Conservation (phyloP, 2,797 vertebrate genomes). For the Poeciliopsis presidionis region DNA sequence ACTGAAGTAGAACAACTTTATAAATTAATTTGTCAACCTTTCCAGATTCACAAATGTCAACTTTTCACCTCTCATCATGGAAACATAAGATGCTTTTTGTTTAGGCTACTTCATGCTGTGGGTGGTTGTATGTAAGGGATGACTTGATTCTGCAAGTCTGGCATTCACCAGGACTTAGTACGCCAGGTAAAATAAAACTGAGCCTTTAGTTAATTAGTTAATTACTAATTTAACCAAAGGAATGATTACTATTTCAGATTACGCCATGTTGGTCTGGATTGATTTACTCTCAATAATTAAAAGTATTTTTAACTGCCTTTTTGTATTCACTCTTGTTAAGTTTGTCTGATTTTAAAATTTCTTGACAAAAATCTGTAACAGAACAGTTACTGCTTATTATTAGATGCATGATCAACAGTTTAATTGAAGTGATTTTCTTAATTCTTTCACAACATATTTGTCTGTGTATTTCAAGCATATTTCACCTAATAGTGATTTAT, state of each 20-base stretch:
- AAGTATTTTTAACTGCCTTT: neutral
- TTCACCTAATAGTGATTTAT: constrained; percentile 1
- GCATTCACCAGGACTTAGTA: neutral
- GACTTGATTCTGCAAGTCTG: neutral
- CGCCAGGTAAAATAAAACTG: neutral
- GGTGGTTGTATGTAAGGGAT: neutral
- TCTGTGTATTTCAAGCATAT: neutral
- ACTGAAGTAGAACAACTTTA: neutral
- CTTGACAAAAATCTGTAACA: neutral
- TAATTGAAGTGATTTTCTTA: neutral
- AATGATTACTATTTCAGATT: neutral
- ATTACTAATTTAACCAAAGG: neutral
- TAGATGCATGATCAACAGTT: neutral
- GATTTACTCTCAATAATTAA: neutral
- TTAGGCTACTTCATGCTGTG: neutral
- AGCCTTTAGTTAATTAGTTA: neutral
- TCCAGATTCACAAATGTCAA: neutral
- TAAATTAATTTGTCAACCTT: neutral
- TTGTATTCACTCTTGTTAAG: neutral
- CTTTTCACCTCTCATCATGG: neutral
- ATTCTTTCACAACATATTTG: neutral
- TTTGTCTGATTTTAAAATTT: neutral
- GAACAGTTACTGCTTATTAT: neutral
- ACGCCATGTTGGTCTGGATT: neutral
- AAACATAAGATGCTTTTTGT: neutral